Conservation (phyloP, 2,797 vertebrate species). For the Distichodus sexfasciatus region DNA sequence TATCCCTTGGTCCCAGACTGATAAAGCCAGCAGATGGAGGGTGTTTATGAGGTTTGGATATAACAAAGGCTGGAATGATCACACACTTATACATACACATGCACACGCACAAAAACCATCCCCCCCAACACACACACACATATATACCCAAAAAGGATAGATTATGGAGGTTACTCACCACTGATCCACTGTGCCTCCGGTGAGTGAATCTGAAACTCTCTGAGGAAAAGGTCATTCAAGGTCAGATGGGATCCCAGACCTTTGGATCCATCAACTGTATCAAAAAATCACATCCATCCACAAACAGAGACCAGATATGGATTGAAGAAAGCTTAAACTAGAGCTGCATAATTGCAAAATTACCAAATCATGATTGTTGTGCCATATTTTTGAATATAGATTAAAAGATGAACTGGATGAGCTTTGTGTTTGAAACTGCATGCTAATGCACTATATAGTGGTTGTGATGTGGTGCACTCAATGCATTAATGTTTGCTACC, state of each 20-base stretch:
- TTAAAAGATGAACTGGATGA: too few species aligned
- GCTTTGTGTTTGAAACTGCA: too few species aligned
- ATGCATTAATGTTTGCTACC: too few species aligned
- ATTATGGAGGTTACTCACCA: conserved; percentile 57
- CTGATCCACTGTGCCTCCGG: conserved; percentile 70
- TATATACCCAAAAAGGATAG: conserved; percentile 22
- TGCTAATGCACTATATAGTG: too few species aligned
- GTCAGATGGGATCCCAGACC: conserved; percentile 59
- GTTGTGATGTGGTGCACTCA: too few species aligned
- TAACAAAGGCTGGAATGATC: conserved; percentile 17
- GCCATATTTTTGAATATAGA: too few species aligned
- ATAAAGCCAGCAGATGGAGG: conserved; percentile 41
- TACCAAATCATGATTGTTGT: too few species aligned
- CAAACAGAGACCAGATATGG: not conserved
- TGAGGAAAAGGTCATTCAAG: conserved; percentile 70
- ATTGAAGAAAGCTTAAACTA: too few species aligned
- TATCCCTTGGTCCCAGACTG: conserved; percentile 19
- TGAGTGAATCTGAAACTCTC: conserved; percentile 64
- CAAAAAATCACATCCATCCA: conserved; percentile 4
- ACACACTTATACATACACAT: conserved; percentile 10
- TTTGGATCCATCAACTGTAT: conserved; percentile 60
- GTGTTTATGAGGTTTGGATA: conserved; percentile 44
- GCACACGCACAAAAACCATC: conserved; percentile 1
- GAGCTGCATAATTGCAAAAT: too few species aligned
- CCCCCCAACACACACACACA: not conserved